These are phyloP conservation scores for Andrena fulva DNA, from an alignment of 2,888 invertebrate genomes.

Conservation along the genomic window DNA sequence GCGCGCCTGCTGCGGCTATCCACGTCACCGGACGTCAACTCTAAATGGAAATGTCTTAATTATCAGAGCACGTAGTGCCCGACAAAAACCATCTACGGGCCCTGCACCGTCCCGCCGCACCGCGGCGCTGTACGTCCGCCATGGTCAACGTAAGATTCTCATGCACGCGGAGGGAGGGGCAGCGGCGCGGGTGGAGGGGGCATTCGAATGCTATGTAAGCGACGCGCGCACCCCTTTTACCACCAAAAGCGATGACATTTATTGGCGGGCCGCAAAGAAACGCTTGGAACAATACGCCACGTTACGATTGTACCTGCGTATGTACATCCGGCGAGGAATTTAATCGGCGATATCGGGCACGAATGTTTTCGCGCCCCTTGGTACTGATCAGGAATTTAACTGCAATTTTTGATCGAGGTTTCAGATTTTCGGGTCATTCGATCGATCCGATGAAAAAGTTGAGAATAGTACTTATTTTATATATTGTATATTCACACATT, in stretches of 20 bases:
- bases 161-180: background rate
- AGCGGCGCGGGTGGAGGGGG: background rate
- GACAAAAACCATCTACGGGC: slow-evolving; percentile 41
- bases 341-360: too few species aligned
- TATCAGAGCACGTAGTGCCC: slow-evolving; percentile 78
- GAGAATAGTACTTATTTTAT: too few species aligned
- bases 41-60: slow-evolving; percentile 83
- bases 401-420: too few species aligned
- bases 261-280: slow-evolving; percentile 42
- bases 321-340: too few species aligned
- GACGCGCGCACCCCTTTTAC: slow-evolving; percentile 34
- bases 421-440: too few species aligned
- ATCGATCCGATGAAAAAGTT: too few species aligned
- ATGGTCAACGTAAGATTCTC: slow-evolving; percentile 46
- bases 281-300: slow-evolving; percentile 34
- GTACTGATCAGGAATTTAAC: too few species aligned
- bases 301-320: background rate
- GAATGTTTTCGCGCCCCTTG: too few species aligned
- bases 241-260: slow-evolving; percentile 57
- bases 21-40: slow-evolving; percentile 79
- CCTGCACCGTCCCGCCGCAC: slow-evolving; percentile 20
- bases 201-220: slow-evolving; percentile 53
- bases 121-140: slow-evolving; percentile 27
- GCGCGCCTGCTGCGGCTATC: slow-evolving; percentile 59
- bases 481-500: too few species aligned